phyloP scores from a whole-genome alignment of 2,113 vertebrate genomes.

The Apodemus sylvaticus region DNA sequence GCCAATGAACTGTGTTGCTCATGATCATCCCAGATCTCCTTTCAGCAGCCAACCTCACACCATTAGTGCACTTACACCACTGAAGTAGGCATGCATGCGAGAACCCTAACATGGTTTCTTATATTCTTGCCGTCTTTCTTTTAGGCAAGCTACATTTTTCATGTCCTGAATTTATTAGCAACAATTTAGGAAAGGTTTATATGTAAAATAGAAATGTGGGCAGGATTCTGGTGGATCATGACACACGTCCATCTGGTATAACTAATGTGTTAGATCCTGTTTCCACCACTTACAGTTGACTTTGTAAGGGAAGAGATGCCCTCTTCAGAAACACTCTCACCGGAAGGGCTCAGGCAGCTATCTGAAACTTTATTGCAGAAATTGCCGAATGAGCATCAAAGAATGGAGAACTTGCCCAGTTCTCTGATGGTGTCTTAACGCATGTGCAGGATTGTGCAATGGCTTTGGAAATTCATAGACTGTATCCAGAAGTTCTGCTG shows the following conservation, averaged over 20 bases:
- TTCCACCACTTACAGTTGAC: neutral
- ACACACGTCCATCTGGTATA: neutral
- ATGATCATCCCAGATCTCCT: neutral
- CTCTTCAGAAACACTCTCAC: neutral
- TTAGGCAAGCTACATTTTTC: neutral
- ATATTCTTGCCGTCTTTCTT: neutral
- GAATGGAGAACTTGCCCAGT: slow-evolving; percentile 48
- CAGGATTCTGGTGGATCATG: neutral
- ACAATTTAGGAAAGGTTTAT: neutral
- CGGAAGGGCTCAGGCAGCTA: slow-evolving; percentile 38
- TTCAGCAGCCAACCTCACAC: neutral
- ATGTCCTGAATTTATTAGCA: neutral
- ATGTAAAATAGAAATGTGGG: neutral
- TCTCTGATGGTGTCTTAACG: slow-evolving; percentile 22
- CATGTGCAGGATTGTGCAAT: slow-evolving; percentile 71
- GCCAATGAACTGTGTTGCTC: neutral
- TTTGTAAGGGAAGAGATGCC: neutral
- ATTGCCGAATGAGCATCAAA: slow-evolving; percentile 49
- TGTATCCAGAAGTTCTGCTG: slow-evolving; percentile 57
- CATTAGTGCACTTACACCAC: neutral
- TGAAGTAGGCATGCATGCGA: neutral
- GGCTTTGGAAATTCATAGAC: slow-evolving; percentile 63
- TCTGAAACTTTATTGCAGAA: slow-evolving; percentile 46
- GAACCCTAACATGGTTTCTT: neutral
- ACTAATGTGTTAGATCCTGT: neutral